These are phyloP conservation scores for Probosciger aterrimus DNA, from an alignment of 2,113 vertebrate genomes.

Conservation along the genomic window DNA sequence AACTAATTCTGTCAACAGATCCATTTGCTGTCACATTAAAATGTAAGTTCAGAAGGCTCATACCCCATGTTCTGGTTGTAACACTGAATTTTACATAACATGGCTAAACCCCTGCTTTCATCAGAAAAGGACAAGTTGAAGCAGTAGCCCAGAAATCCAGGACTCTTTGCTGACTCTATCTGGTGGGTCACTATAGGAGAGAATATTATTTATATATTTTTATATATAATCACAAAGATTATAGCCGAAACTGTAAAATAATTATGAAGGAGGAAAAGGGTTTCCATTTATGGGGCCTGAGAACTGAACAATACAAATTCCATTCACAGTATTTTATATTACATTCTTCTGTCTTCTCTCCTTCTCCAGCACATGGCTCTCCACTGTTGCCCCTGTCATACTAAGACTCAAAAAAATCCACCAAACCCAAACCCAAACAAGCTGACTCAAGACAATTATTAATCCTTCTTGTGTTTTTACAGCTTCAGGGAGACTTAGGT, in stretches of 20 bases:
- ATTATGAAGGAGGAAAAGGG: not conserved
- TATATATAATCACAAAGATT: not conserved
- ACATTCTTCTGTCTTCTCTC: not conserved
- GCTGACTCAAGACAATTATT: not conserved
- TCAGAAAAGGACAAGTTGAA: slow-evolving; percentile 14
- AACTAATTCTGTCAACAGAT: not conserved
- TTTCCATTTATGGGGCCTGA: not conserved
- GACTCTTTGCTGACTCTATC: not conserved
- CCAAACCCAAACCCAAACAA: not conserved
- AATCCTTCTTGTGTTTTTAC: not conserved
- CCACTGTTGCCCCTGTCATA: not conserved
- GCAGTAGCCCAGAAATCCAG: not conserved
- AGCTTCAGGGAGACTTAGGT: not conserved
- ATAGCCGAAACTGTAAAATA: not conserved
- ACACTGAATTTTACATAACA: not conserved
- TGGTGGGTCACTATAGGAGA: not conserved
- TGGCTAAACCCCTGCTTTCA: not conserved
- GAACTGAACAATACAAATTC: not conserved
- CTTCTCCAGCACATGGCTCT: not conserved
- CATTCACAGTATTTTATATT: not conserved
- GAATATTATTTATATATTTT: not conserved
- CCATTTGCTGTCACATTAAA: not conserved
- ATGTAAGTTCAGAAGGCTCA: not conserved
- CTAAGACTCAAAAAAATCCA: not conserved
- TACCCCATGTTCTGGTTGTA: not conserved